These are phyloP conservation scores for Heliconius charithonia DNA, from an alignment of 2,888 invertebrate genomes.

Conservation along the genomic window DNA sequence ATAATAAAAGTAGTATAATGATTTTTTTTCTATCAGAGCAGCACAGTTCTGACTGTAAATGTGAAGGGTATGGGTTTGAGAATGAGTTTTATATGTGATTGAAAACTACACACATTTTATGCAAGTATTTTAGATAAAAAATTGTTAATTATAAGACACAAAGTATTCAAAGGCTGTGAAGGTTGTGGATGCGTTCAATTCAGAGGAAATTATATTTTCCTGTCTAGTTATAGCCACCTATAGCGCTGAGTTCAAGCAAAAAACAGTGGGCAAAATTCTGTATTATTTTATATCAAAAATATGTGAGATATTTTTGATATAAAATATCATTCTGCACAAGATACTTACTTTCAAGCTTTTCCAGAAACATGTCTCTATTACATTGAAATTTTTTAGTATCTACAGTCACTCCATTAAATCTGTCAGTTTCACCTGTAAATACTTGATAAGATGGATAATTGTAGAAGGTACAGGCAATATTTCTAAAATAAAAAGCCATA, in stretches of 20 bases:
- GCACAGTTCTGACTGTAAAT: too few relatives aligned
- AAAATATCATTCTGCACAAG: neutral
- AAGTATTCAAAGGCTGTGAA: neutral
- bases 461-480: slow-evolving; percentile 30
- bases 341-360: slow-evolving; percentile 62
- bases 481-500: slow-evolving; percentile 22
- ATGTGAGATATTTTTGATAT: too few relatives aligned
- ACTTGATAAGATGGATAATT: slow-evolving; percentile 31
- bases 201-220: neutral
- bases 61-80: too few relatives aligned
- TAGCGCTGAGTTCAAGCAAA: neutral
- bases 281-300: neutral
- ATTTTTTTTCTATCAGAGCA: too few relatives aligned
- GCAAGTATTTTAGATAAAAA: neutral
- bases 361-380: slow-evolving; percentile 54
- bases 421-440: slow-evolving; percentile 64
- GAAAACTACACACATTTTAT: neutral
- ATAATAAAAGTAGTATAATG: too few relatives aligned
- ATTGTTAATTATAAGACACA: neutral
- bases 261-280: too few relatives aligned
- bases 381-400: slow-evolving; percentile 59
- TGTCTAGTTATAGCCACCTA: neutral
- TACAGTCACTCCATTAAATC: slow-evolving; percentile 69
- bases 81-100: neutral
- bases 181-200: neutral